These are phyloP conservation scores for Sitta europaea DNA, from an alignment of 2,113 vertebrate genomes.

Conservation along the genomic window DNA sequence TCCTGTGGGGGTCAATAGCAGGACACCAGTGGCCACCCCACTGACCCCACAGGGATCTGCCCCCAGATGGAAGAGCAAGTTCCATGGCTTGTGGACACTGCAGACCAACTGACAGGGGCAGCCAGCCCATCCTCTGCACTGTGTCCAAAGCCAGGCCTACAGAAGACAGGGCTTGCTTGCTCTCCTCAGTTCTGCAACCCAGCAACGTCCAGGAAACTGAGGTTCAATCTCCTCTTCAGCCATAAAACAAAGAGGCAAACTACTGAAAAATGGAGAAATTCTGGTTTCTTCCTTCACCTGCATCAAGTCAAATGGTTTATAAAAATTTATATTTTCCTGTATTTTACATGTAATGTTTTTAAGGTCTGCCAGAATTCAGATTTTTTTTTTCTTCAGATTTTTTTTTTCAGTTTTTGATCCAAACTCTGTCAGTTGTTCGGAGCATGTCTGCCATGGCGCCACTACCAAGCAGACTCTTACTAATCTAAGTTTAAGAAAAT, in stretches of 20 bases:
- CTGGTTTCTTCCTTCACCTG: not conserved
- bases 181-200: not conserved
- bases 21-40: not conserved
- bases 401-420: not conserved
- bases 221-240: not conserved
- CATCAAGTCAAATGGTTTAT: not conserved
- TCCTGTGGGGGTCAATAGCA: not conserved
- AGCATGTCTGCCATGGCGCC: not conserved
- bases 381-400: too few species aligned
- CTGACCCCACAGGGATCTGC: not conserved
- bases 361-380: not conserved
- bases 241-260: not conserved
- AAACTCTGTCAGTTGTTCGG: not conserved
- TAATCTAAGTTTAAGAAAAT: slow-evolving; percentile 3
- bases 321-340: not conserved
- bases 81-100: fast-evolving
- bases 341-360: not conserved
- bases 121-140: not conserved
- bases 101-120: not conserved
- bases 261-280: not conserved
- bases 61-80: not conserved
- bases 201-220: not conserved
- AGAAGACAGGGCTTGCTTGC: fast-evolving
- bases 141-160: not conserved
- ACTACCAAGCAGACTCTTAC: fast-evolving